A percentile compares a stretch with the other conserved stretches of the same genome.
Conservation (phyloP, 2,888 invertebrate species). For the Cephus runcator region DNA sequence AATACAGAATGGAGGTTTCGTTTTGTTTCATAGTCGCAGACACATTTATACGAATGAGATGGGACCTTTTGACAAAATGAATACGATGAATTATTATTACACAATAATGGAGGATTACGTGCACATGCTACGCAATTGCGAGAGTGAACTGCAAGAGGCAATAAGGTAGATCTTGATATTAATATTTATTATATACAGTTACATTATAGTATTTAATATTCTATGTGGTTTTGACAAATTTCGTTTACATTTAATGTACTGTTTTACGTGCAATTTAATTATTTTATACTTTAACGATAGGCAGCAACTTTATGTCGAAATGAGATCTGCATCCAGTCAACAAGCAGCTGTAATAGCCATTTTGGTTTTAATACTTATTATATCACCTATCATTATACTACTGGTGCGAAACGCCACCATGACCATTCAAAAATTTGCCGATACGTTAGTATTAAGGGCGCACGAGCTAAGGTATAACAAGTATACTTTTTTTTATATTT, state of each 20-base stretch:
- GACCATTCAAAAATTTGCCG: constrained; percentile 70
- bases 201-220: neutral
- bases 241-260: neutral
- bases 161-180: constrained; percentile 7
- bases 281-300: constrained; percentile 52
- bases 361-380: constrained; percentile 66
- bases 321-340: constrained; percentile 65
- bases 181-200: neutral
- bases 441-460: constrained; percentile 68
- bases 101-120: constrained; percentile 41
- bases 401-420: constrained; percentile 68
- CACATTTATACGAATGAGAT: constrained; percentile 33
- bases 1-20: neutral
- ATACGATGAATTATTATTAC: constrained; percentile 36
- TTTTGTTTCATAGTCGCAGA: constrained; percentile 26
- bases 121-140: constrained; percentile 39
- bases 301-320: constrained; percentile 65
- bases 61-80: constrained; percentile 21
- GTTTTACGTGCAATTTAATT: neutral
- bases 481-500: neutral
- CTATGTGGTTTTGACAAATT: neutral
- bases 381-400: constrained; percentile 69
- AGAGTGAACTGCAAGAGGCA: constrained; percentile 34
- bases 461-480: constrained; percentile 62
- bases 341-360: constrained; percentile 66